Evolutionary conservation across 2,888 invertebrate genomes (phyloP), one percentile per base, ranked within the genome.

Genomic region (Parasteatoda lunata): DNA sequence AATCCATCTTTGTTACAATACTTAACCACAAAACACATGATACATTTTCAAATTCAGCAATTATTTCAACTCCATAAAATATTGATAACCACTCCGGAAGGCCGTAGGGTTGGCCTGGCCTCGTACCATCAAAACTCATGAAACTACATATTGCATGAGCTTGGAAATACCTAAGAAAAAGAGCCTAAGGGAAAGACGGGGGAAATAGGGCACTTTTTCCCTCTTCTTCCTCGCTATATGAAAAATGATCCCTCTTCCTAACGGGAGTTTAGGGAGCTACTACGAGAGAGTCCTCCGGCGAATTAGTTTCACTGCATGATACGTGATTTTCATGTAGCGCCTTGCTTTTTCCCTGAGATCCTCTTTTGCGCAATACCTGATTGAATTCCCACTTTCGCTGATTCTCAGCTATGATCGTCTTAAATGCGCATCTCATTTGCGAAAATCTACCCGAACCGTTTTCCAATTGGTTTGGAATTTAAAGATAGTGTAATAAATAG

Each of bases 281-380:
- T 71, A 54, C 48, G 48, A 30, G 64, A 71, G 64, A 54, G 45
- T 69, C 79, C 71, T 71, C 71, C 30, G 71, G 79, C 64, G 79
- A 79, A 79, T 79, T 79, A 79, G 79, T 71, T 79, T 64, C 79
- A 64, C 64, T 64, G 79, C 79, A 71, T 71, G 71, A 64, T 71
- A 79, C 70, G 70, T 79, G 70, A 79, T 79, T 79, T 79, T 79
- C 79, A 70, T 79, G 77, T 77, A 68, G 68, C 77, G 68, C 45
- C 45, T 5, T 45, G 70, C 47, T n/a, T 13, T 15, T 48, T 48
- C 68, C 79, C 70, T 15, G 30, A 9, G 6, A 52, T 73, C 65
- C 65, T 15, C 30, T 49, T 48, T 48, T 4, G 75, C 11, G 48
- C n/a, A n/a, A 59, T 59, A 47, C 49, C 65, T 71, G 79, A 79